phyloP scores from a whole-genome alignment of 2,888 invertebrate species.

The Ametastegia equiseti region DNA sequence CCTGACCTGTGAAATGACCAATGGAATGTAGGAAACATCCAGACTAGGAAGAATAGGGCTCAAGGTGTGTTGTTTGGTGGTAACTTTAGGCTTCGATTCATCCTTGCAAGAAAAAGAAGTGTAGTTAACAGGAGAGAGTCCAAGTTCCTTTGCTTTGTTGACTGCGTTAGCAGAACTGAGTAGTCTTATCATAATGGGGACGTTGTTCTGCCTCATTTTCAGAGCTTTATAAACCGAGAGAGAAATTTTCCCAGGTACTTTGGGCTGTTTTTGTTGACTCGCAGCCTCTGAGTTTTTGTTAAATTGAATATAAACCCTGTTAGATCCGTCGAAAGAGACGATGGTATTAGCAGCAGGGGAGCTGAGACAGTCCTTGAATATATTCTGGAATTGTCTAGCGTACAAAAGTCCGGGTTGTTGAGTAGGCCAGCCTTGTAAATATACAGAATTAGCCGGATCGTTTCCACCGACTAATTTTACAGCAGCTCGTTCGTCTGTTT shows the following conservation, averaged over 20 bases:
- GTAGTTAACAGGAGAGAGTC: slow-evolving; percentile 63
- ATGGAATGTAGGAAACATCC: slow-evolving; percentile 79
- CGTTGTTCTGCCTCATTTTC: slow-evolving; percentile 81
- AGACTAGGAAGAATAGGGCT: slow-evolving; percentile 80
- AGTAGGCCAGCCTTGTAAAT: slow-evolving; percentile 77
- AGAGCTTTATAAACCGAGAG: slow-evolving; percentile 86
- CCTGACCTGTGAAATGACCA: slow-evolving; percentile 80
- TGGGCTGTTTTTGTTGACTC: slow-evolving; percentile 62
- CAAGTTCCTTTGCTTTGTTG: slow-evolving; percentile 60
- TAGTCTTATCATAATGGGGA: slow-evolving; percentile 78
- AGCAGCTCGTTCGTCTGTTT: slow-evolving; percentile 82
- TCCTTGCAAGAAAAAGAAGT: slow-evolving; percentile 53
- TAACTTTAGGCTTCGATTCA: slow-evolving; percentile 65
- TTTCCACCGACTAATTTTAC: slow-evolving; percentile 83
- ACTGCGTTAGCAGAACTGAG: slow-evolving; percentile 67
- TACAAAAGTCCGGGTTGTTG: slow-evolving; percentile 86
- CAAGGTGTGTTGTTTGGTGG: slow-evolving; percentile 63
- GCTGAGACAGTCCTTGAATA: slow-evolving; percentile 76
- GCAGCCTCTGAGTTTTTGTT: slow-evolving; percentile 72
- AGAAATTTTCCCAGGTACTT: slow-evolving; percentile 81
- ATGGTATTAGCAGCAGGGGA: slow-evolving; percentile 56
- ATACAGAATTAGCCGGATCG: slow-evolving; percentile 88
- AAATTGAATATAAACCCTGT: slow-evolving; percentile 85
- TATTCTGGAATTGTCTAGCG: slow-evolving; percentile 80
- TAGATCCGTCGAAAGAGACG: slow-evolving; percentile 76